Evolutionary conservation across 1,140 invertebrate genomes (phyloP).

Genomic region (Metaphire vulgaris): DNA sequence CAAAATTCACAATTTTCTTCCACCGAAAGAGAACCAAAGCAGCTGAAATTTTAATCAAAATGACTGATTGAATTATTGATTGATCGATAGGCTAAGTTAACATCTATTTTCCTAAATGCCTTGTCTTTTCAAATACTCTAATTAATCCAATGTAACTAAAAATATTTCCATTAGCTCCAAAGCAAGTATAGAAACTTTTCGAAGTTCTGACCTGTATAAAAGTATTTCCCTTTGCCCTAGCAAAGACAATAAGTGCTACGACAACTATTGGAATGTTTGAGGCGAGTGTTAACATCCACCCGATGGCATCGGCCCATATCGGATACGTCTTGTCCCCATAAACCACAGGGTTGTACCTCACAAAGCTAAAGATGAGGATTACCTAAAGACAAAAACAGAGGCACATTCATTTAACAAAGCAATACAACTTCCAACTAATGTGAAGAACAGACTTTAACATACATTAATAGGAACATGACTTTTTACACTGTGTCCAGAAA

Average conservation of each 20-base stretch:
- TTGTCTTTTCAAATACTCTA: no score
- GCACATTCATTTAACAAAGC: no score
- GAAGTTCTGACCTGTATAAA: constrained; percentile 16
- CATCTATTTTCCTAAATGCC: no score
- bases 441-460: not conserved
- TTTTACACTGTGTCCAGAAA: not conserved
- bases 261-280: constrained; percentile 37
- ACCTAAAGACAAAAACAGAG: constrained; percentile 27
- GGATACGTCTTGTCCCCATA: constrained; percentile 35
- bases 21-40: not conserved
- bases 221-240: constrained; percentile 20
- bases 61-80: no score
- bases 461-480: not conserved
- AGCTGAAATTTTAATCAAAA: no score
- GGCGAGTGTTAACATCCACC: constrained; percentile 35
- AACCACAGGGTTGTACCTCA: constrained; percentile 17
- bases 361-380: constrained; percentile 29
- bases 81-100: no score
- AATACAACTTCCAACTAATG: not conserved
- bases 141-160: no score
- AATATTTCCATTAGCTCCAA: no score
- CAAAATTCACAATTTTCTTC: not conserved
- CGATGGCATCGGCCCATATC: constrained; percentile 32
- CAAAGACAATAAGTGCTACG: constrained; percentile 28
- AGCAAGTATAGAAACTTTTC: not conserved